A percentile compares a stretch with the other conserved stretches of the same genome.
These are phyloP conservation scores for Anastatus disparis DNA, from an alignment of 1,140 invertebrate species.

Conservation along the genomic window DNA sequence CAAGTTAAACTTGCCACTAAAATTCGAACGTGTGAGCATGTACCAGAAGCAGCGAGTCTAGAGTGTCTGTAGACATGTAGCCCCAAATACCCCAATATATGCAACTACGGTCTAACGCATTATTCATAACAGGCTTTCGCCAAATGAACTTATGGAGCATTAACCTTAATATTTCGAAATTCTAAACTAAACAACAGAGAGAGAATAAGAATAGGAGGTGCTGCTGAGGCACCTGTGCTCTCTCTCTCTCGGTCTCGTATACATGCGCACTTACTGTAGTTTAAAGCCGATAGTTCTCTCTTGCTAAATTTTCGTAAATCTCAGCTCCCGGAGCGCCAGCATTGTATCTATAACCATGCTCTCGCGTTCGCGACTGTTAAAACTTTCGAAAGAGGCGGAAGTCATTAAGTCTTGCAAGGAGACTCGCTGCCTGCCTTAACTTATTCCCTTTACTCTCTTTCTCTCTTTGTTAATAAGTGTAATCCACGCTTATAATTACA, in stretches of 20 bases:
- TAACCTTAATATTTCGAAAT: constrained; percentile 36
- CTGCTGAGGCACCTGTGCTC: too few relatives aligned
- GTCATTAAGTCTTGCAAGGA: constrained; percentile 21
- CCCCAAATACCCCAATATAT: too few relatives aligned
- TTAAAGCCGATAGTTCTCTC: not conserved
- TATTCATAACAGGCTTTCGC: constrained; percentile 37
- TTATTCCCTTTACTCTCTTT: too few relatives aligned
- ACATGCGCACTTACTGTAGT: not conserved
- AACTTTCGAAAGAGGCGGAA: constrained; percentile 33
- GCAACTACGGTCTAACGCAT: constrained; percentile 24
- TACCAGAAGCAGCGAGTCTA: not conserved
- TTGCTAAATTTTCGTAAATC: constrained; percentile 20
- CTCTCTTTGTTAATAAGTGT: constrained; percentile 36
- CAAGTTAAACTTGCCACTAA: constrained; percentile 8
- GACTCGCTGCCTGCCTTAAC: too few relatives aligned
- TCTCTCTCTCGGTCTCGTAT: not conserved
- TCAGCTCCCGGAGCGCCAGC: too few relatives aligned
- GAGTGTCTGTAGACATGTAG: too few relatives aligned
- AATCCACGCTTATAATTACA: constrained; percentile 30
- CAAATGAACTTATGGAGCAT: constrained; percentile 33
- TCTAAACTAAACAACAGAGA: constrained; percentile 5
- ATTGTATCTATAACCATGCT: too few relatives aligned
- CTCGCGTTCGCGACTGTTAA: not conserved
- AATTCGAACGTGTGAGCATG: not conserved
- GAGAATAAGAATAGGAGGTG: too few relatives aligned